Conservation (phyloP, 2,888 invertebrate genomes). For the Acanthosepion pharaonis region DNA sequence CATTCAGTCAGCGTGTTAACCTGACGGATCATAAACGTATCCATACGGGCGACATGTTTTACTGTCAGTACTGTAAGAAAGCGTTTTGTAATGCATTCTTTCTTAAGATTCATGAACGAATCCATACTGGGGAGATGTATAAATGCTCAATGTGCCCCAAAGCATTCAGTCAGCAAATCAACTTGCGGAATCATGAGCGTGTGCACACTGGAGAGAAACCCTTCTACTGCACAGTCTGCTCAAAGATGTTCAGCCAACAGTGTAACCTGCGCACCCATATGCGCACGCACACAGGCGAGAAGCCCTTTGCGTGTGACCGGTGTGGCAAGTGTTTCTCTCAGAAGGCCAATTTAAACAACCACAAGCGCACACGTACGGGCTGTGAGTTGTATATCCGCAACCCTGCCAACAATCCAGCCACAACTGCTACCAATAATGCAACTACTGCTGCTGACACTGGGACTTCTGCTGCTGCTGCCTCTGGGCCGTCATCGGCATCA, state of each 20-base stretch:
- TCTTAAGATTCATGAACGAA: conserved; percentile 37
- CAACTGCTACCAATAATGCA: not conserved
- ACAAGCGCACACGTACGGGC: conserved; percentile 42
- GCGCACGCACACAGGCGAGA: conserved; percentile 40
- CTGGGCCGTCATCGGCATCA: not conserved
- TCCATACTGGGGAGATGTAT: conserved; percentile 45
- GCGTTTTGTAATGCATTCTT: conserved; percentile 41
- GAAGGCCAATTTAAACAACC: conserved; percentile 39
- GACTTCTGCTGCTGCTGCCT: not conserved
- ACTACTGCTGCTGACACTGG: not conserved
- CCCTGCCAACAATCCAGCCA: not conserved
- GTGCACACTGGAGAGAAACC: conserved; percentile 44
- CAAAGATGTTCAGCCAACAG: conserved; percentile 44
- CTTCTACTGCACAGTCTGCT: conserved; percentile 41
- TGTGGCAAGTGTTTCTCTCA: conserved; percentile 46
- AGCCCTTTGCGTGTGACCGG: conserved; percentile 37
- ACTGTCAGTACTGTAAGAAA: conserved; percentile 44
- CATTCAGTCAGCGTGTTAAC: conserved; percentile 37
- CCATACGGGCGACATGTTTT: conserved; percentile 41
- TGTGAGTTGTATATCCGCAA: conserved; percentile 36
- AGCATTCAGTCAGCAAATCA: conserved; percentile 40
- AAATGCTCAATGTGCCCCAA: conserved; percentile 44
- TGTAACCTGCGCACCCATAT: conserved; percentile 39
- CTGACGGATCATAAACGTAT: conserved; percentile 38
- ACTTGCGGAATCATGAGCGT: conserved; percentile 42